Conservation (phyloP, 1,140 invertebrate genomes). For the Macrotrachela quadricornifera region DNA sequence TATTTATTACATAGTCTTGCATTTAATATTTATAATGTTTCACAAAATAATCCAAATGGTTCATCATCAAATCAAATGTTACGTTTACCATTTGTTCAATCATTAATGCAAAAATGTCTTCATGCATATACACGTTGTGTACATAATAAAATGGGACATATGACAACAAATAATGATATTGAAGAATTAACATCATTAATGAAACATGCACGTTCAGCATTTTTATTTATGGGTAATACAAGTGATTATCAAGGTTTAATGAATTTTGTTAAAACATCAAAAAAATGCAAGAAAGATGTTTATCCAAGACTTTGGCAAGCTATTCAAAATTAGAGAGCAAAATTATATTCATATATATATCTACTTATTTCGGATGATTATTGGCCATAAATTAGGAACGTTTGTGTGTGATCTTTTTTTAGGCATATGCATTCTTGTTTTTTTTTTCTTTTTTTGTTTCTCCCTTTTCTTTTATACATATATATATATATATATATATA, state of each 20-base stretch:
- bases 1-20: conserved; percentile 83
- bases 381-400: no score
- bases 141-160: conserved; percentile 76
- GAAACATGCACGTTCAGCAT: conserved; percentile 53
- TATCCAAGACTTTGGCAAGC: conserved; percentile 50
- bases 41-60: conserved; percentile 56
- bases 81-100: conserved; percentile 49
- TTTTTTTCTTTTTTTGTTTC: no score
- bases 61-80: conserved; percentile 46
- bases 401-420: no score
- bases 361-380: no score
- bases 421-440: no score
- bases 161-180: conserved; percentile 56
- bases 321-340: conserved; percentile 32
- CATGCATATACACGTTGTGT: conserved; percentile 86
- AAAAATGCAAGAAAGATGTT: conserved; percentile 76
- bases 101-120: conserved; percentile 80
- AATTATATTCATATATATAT: neutral
- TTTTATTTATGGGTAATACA: conserved; percentile 71
- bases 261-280: conserved; percentile 74
- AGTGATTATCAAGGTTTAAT: conserved; percentile 85
- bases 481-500: no score
- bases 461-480: no score
- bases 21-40: conserved; percentile 66
- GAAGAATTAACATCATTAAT: conserved; percentile 83